Percentiles rank a stretch among this genome's conserved stretches.
Conservation (phyloP, 2,888 invertebrate species). For the Herminia tarsipennalis region DNA sequence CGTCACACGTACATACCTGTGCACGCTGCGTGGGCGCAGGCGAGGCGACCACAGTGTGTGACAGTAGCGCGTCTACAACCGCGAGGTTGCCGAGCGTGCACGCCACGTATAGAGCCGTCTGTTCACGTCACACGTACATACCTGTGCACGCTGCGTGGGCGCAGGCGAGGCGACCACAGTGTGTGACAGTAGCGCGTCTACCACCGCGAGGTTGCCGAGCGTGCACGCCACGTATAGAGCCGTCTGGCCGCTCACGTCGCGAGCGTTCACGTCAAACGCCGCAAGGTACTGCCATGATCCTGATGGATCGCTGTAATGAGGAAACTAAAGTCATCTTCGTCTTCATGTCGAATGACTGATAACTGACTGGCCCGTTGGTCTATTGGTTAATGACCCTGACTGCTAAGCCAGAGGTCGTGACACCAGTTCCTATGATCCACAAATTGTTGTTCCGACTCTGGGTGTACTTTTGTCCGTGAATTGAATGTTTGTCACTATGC, state of each 20-base stretch:
- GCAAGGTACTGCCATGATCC: slow-evolving; percentile 93
- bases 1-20: neutral
- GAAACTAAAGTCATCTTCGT: too few species aligned
- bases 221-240: slow-evolving; percentile 96
- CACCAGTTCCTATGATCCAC: too few species aligned
- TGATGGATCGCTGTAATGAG: slow-evolving; percentile 86
- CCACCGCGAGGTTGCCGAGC: slow-evolving; percentile 91
- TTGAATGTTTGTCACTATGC: too few species aligned
- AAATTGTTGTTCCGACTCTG: too few species aligned
- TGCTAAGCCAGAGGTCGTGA: too few species aligned
- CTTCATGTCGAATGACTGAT: too few species aligned
- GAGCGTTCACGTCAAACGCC: slow-evolving; percentile 97
- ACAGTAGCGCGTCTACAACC: slow-evolving; percentile 90
- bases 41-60: slow-evolving; percentile 34
- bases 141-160: neutral
- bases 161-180: slow-evolving; percentile 24
- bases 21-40: slow-evolving; percentile 5
- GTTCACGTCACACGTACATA: slow-evolving; percentile 88
- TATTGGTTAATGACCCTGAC: too few species aligned
- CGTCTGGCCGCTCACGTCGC: slow-evolving; percentile 95
- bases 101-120: slow-evolving; percentile 96
- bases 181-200: slow-evolving; percentile 88
- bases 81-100: slow-evolving; percentile 93
- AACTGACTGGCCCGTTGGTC: too few species aligned
- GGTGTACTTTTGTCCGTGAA: too few species aligned